Evolutionary conservation across 2,888 invertebrate species (phyloP).

Genomic region (Tyria jacobaeae): DNA sequence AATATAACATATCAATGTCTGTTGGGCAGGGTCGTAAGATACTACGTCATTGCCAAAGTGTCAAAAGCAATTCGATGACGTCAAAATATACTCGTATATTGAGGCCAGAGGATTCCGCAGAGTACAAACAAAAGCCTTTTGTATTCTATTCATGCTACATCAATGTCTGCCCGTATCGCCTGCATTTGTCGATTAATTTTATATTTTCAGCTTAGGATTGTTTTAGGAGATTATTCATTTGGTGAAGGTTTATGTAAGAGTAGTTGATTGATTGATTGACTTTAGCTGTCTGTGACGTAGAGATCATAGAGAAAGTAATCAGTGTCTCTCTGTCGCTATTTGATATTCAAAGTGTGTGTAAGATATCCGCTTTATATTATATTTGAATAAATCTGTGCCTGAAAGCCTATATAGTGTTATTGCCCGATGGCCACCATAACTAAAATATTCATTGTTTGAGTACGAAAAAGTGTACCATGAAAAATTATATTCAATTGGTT

Average conservation of each 20-base stretch:
- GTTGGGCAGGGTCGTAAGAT: not conserved
- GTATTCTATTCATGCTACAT: not conserved
- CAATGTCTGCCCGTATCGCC: conserved; percentile 15
- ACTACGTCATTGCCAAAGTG: conserved; percentile 2
- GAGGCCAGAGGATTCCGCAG: conserved; percentile 5
- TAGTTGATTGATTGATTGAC: too few relatives aligned
- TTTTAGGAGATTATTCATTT: not conserved
- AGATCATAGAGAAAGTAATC: too few relatives aligned
- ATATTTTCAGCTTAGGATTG: conserved; percentile 3
- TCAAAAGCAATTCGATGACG: conserved; percentile 6
- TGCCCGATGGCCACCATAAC: too few relatives aligned
- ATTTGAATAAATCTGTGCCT: too few relatives aligned
- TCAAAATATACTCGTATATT: not conserved
- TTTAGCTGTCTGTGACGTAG: not conserved
- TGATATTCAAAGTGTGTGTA: too few relatives aligned
- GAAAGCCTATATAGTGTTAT: too few relatives aligned
- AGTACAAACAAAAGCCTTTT: conserved; percentile 10
- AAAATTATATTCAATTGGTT: too few relatives aligned
- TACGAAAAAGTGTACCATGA: too few relatives aligned
- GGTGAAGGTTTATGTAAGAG: not conserved
- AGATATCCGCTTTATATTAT: too few relatives aligned
- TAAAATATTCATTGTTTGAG: too few relatives aligned
- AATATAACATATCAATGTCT: conserved; percentile 4
- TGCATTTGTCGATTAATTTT: not conserved
- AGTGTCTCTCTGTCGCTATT: too few relatives aligned